phyloP scores from a whole-genome alignment of 2,797 vertebrate genomes.

The Catamblyrhynchus diadema region DNA sequence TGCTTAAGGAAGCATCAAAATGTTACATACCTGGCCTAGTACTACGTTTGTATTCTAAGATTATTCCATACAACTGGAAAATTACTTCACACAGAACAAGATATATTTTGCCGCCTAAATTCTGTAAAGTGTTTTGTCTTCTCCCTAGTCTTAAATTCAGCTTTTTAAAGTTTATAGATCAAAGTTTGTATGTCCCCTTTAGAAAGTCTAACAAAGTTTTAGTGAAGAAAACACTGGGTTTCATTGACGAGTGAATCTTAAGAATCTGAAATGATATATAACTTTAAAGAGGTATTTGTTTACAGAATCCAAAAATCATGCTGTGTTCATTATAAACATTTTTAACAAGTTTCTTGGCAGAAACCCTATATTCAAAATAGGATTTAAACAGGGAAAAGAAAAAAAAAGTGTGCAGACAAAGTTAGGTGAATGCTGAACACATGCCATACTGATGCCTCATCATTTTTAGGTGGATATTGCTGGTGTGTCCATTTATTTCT shows the following conservation, averaged over 20 bases:
- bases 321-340: background rate
- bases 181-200: background rate
- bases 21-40: fast-evolving
- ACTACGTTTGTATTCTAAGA: fast-evolving
- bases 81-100: background rate
- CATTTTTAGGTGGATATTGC: background rate
- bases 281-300: background rate
- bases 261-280: background rate
- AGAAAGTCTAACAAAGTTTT: background rate
- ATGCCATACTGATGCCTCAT: too few species aligned
- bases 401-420: background rate
- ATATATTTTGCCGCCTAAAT: background rate
- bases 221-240: background rate
- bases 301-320: background rate
- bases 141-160: background rate
- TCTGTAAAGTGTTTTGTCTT: background rate
- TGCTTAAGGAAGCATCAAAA: too few species aligned
- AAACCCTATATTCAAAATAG: background rate
- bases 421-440: background rate
- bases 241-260: background rate
- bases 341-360: background rate
- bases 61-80: background rate
- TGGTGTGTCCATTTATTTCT: background rate
- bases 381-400: background rate
- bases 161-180: background rate